Conservation (phyloP, 2,797 vertebrate genomes). For the Eospalax fontanierii region DNA sequence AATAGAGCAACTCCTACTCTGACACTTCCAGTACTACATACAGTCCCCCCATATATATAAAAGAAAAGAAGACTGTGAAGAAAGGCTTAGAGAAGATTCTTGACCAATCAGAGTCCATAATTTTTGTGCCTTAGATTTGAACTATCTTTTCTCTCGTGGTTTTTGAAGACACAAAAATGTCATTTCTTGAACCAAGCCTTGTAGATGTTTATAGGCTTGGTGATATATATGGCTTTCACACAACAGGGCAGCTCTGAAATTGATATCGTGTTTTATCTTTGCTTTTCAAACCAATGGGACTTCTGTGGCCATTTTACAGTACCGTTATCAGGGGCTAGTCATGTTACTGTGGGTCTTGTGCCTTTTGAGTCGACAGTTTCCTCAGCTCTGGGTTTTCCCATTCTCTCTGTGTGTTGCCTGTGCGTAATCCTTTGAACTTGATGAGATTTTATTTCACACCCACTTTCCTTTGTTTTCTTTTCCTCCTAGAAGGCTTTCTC, state of each 20-base stretch:
- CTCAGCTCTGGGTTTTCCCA: not conserved
- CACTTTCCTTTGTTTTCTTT: conserved; percentile 81
- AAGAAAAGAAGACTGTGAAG: not conserved
- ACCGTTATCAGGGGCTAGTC: conserved; percentile 31
- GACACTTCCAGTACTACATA: not conserved
- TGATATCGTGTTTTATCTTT: conserved; percentile 79
- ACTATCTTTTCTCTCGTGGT: conserved; percentile 66
- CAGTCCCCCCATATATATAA: not conserved
- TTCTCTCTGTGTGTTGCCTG: not conserved
- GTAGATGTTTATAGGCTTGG: not conserved
- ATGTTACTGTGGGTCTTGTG: not conserved
- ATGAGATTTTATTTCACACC: conserved; percentile 80
- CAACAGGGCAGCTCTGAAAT: conserved; percentile 70
- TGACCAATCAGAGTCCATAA: conserved; percentile 4
- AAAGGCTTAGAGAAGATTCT: conserved; percentile 7
- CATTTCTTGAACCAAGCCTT: conserved; percentile 71
- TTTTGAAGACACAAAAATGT: conserved; percentile 62
- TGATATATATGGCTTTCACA: conserved; percentile 60
- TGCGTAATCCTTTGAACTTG: conserved; percentile 81
- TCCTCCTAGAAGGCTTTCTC: conserved; percentile 78
- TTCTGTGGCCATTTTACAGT: conserved; percentile 74
- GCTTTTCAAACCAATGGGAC: conserved; percentile 76
- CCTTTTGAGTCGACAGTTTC: conserved; percentile 18
- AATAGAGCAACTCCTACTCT: not conserved
- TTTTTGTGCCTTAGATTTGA: conserved; percentile 63